A percentile compares a stretch with the other conserved stretches of the same genome.
Conservation (phyloP, 2,888 invertebrate species). For the Sialis lutaria region DNA sequence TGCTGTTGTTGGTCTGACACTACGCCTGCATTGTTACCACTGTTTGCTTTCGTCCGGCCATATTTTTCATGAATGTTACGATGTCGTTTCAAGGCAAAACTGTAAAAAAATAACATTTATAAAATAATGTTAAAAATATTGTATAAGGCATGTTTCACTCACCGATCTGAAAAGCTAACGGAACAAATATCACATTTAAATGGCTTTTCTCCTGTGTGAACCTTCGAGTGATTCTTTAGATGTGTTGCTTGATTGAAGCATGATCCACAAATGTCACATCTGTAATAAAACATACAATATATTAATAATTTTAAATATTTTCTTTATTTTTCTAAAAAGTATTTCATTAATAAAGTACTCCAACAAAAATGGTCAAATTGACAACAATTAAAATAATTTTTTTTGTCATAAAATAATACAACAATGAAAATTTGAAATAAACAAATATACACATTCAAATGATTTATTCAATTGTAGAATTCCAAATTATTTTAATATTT, state of each 20-base stretch:
- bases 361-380: too few species aligned
- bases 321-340: not conserved
- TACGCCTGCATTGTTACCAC: slow-evolving; percentile 12
- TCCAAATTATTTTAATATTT: too few species aligned
- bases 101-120: slow-evolving; percentile 7
- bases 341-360: not conserved
- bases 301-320: not conserved
- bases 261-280: slow-evolving; percentile 76
- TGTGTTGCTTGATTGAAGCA: slow-evolving; percentile 82
- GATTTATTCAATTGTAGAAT: too few species aligned
- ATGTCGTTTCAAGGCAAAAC: slow-evolving; percentile 69
- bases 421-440: too few species aligned
- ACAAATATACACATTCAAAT: too few species aligned
- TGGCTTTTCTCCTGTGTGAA: slow-evolving; percentile 67
- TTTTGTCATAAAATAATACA: too few species aligned
- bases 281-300: slow-evolving; percentile 19
- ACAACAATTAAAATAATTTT: too few species aligned
- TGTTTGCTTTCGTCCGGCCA: slow-evolving; percentile 37
- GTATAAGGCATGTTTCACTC: too few species aligned
- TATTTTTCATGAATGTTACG: slow-evolving; percentile 79
- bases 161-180: slow-evolving; percentile 69
- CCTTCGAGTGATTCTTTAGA: slow-evolving; percentile 74
- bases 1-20: slow-evolving; percentile 17
- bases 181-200: slow-evolving; percentile 71
- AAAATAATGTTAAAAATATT: not conserved